A percentile compares a stretch with the other conserved stretches of the same genome.
phyloP scores from a whole-genome alignment of 2,888 invertebrate species.

The Eristalis tenax region DNA sequence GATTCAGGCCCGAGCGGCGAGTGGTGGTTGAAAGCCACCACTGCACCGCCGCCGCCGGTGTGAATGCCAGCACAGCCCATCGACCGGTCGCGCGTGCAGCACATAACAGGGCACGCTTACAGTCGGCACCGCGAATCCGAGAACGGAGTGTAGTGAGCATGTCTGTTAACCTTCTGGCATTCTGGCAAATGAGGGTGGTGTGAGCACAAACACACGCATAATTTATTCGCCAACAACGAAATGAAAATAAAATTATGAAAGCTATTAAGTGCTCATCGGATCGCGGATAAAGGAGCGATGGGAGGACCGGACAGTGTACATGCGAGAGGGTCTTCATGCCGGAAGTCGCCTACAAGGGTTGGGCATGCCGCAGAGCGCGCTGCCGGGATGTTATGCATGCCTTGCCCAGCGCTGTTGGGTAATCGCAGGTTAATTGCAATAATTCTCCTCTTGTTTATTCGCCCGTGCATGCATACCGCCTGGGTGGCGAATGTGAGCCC shows the following conservation, averaged over 20 bases:
- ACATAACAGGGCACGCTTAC: neutral
- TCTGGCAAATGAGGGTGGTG: neutral
- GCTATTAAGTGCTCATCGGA: slow-evolving; percentile 4
- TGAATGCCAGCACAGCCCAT: no score
- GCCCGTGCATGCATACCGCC: neutral
- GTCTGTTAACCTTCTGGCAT: neutral
- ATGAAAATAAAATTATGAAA: slow-evolving; percentile 9
- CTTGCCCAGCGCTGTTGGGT: neutral
- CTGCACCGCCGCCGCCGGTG: no score
- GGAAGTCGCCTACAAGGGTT: neutral
- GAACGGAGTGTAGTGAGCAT: neutral
- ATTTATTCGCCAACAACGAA: slow-evolving; percentile 5
- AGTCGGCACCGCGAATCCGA: neutral
- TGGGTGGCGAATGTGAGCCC: neutral
- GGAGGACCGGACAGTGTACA: neutral
- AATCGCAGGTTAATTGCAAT: neutral
- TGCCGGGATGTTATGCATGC: neutral
- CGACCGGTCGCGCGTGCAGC: no score
- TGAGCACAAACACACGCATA: slow-evolving; percentile 6
- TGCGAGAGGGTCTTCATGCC: neutral
- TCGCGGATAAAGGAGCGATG: neutral
- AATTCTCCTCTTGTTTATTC: neutral
- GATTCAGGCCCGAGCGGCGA: neutral
- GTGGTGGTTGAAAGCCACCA: neutral
- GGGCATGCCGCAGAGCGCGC: neutral